Evolutionary conservation across 2,113 vertebrate genomes (phyloP).

Genomic region (Serilophus lunatus): DNA sequence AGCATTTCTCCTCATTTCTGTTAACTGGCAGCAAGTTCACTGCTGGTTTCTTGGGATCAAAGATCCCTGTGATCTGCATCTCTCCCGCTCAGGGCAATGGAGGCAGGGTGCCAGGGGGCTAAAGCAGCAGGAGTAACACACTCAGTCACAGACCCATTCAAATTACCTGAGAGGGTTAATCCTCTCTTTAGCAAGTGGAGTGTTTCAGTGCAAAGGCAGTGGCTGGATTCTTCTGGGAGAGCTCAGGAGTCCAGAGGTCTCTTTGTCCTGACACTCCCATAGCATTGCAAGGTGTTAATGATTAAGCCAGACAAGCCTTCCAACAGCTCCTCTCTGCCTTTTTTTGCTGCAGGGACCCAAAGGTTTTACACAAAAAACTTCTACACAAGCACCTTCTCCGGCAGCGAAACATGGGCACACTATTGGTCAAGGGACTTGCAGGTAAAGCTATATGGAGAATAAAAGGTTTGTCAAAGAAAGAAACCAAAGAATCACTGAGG

Average conservation of each 20-base stretch:
- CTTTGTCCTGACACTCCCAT: background rate
- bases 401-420: background rate
- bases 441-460: background rate
- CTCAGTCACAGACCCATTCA: background rate
- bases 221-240: background rate
- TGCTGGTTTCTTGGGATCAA: constrained; percentile 30
- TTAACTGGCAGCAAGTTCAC: constrained; percentile 1
- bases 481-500: background rate
- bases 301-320: constrained; percentile 26
- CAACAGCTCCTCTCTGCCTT: background rate
- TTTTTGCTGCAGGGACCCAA: background rate
- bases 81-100: background rate
- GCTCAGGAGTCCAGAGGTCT: constrained; percentile 50
- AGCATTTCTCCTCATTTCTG: background rate
- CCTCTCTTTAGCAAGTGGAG: background rate
- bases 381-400: background rate
- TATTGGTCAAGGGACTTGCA: background rate
- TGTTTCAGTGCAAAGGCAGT: background rate
- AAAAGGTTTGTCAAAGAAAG: background rate
- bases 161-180: background rate
- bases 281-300: constrained; percentile 44
- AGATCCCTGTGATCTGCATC: background rate
- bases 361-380: background rate
- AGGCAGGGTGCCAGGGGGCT: background rate
- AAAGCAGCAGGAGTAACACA: background rate